Evolutionary conservation across 2,888 invertebrate genomes (phyloP).

Genomic region (Schizaphis graminum): DNA sequence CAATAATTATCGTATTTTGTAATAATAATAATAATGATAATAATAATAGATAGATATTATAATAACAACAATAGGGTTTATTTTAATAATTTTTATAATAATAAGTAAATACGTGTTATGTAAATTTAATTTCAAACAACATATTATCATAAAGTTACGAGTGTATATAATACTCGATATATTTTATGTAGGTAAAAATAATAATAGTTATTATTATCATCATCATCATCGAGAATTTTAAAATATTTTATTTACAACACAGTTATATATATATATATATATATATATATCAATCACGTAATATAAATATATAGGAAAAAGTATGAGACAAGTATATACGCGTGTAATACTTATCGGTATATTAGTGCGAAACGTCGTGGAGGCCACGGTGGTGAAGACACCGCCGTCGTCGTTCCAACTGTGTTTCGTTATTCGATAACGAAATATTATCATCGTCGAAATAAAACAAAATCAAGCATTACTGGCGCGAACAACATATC

Average conservation of each 20-base stretch:
- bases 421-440: background rate
- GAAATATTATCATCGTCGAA: background rate
- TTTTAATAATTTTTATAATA: background rate
- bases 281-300: background rate
- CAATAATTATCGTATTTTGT: background rate
- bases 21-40: slow-evolving; percentile 7
- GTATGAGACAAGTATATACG: background rate
- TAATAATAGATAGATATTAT: background rate
- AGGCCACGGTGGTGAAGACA: background rate
- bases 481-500: background rate
- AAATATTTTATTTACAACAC: background rate
- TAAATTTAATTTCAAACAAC: slow-evolving; percentile 17
- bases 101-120: background rate
- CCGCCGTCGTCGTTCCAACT: background rate
- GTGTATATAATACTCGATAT: background rate
- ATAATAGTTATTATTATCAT: background rate
- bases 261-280: slow-evolving; percentile 20
- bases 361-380: background rate
- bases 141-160: background rate
- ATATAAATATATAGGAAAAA: slow-evolving; percentile 11
- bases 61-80: slow-evolving; percentile 16
- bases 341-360: background rate
- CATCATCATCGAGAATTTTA: background rate
- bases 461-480: background rate
- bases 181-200: background rate